Conservation (phyloP, 2,113 vertebrate genomes). For the Oreochromis spilurus region DNA sequence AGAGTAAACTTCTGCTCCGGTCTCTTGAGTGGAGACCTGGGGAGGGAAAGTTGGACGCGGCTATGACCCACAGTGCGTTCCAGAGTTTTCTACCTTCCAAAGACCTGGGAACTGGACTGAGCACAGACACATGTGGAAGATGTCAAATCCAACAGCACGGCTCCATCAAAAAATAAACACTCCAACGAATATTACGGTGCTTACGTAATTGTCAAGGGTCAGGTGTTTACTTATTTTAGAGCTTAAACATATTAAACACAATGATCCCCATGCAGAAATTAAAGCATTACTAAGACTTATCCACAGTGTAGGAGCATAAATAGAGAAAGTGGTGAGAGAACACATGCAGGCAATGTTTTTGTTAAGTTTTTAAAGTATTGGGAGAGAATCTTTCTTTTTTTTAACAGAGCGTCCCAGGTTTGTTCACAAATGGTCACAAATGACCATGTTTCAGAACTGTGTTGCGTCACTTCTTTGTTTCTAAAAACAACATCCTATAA, state of each 20-base stretch:
- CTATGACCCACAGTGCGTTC: not conserved
- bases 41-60: slow-evolving; percentile 24
- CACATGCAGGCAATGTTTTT: not conserved
- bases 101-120: not conserved
- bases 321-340: not conserved
- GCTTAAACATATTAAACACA: not conserved
- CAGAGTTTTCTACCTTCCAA: slow-evolving; percentile 26
- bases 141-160: not conserved
- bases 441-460: not conserved
- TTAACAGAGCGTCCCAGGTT: accelerated
- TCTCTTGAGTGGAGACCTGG: slow-evolving; percentile 2
- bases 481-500: not conserved
- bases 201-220: not conserved
- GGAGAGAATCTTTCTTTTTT: not conserved
- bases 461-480: not conserved
- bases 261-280: not conserved
- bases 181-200: not conserved
- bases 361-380: not conserved
- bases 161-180: not conserved
- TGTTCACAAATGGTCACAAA: not conserved
- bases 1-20: not conserved
- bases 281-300: not conserved
- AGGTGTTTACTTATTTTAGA: not conserved
- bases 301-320: not conserved
- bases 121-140: slow-evolving; percentile 28